Evolutionary conservation across 1,140 invertebrate species (phyloP), one percentile per base, ranked within the genome.

Genomic region (Maniola jurtina): DNA sequence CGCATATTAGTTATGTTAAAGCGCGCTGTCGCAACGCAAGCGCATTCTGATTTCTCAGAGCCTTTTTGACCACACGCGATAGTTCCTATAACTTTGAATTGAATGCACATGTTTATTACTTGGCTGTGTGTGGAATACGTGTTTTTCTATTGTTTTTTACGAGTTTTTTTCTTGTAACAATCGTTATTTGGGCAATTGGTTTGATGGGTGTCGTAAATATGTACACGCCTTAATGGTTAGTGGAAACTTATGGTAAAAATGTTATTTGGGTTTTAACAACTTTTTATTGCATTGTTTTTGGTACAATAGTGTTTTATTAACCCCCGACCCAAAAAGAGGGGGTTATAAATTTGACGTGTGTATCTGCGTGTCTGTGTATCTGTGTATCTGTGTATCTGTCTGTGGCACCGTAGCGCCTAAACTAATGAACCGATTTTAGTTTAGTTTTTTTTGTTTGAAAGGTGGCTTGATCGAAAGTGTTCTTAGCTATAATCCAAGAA

Each of bases 1-100:
- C 15, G 42, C 72, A 63, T 74, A 77, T 77, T 77, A 77, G 75
- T 77, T 77, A 77, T 74, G 72, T 77, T 72, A 73, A 72, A 72
- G 60, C 62, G 66, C 61, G 64, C 47, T 25, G 61, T 59, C 64
- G 66, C 47, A 25, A 33, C 52, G 54, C 52, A 55, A 6, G 10
- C 52, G 72, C 74, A 73, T 76, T 48, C 42, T 25, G 55, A 25
- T 25, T 25, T 25, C 25, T 25, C 25, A 75, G 48, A 34, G 54
- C 60, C 69, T 66, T 15, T 35, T 70, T 72, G 75, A 77, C 75
- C 75, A 76, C 75, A 77, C 75, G 42, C 50, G 66, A 47, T 34
- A 14, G 70, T 72, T 72, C 67, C 59, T 34, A 65, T 54, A 61
- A 71, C 50, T 14, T 15, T 35, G 35, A 52, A 52, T 60, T 61